These are phyloP conservation scores for Drosophila burlai DNA, from an alignment of 1,140 invertebrate species.

Conservation along the genomic window DNA sequence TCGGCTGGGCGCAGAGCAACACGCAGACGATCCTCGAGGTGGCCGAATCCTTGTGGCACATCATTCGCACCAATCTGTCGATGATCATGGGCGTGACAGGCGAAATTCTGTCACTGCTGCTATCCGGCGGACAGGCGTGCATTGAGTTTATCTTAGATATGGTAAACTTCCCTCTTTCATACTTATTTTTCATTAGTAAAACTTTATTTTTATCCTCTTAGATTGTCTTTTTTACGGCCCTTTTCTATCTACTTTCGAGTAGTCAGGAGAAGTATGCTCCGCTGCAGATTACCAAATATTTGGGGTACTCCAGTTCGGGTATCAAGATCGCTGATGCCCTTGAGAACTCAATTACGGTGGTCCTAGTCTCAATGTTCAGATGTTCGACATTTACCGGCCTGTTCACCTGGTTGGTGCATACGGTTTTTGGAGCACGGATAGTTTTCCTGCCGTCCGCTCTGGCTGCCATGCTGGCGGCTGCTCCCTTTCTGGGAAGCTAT, in stretches of 20 bases:
- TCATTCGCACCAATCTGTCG: constrained; percentile 96
- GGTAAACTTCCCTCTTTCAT: constrained; percentile 86
- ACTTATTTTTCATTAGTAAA: not conserved
- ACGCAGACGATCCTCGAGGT: constrained; percentile 95
- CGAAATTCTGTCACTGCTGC: constrained; percentile 93
- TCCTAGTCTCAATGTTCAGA: constrained; percentile 98
- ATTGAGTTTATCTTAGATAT: constrained; percentile 96
- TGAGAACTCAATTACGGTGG: constrained; percentile 90
- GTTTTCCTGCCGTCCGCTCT: constrained; percentile 97
- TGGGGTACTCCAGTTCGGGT: constrained; percentile 92
- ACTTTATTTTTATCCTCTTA: constrained; percentile 77
- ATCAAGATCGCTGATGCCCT: constrained; percentile 90
- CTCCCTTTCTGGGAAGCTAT: constrained; percentile 97
- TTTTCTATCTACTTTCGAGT: constrained; percentile 97
- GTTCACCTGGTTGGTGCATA: constrained; percentile 99
- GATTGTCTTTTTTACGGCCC: constrained; percentile 97
- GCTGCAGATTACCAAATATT: constrained; percentile 89
- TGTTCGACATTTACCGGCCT: constrained; percentile 98
- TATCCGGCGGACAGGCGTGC: constrained; percentile 96
- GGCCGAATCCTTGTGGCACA: constrained; percentile 96
- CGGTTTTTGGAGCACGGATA: constrained; percentile 97
- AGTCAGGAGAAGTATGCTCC: constrained; percentile 96
- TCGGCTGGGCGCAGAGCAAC: constrained; percentile 95
- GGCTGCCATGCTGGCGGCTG: constrained; percentile 96
- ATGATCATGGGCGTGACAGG: constrained; percentile 95